Evolutionary conservation across 30 jellyfish, hydroid and myxozoan species (phyloP).

Genomic region (Pelagia noctiluca): DNA sequence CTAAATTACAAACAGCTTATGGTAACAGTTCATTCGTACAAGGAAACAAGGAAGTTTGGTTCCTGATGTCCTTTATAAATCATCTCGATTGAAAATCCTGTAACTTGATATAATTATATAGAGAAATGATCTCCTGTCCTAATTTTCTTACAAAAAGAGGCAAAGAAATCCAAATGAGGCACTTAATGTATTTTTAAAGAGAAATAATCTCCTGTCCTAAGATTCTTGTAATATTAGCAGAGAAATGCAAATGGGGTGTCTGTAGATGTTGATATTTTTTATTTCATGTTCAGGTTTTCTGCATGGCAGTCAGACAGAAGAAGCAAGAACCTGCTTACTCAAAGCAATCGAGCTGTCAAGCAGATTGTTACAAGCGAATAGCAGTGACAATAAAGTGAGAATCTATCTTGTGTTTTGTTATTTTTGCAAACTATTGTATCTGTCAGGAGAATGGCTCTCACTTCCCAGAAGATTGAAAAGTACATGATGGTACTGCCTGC

Average conservation of each 20-base stretch:
- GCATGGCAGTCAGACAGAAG: not conserved
- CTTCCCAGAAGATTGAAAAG: not conserved
- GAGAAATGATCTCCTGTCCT: too few species aligned
- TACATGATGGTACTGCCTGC: not conserved
- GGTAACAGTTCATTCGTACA: too few species aligned
- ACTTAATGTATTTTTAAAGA: not conserved
- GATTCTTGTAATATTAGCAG: not conserved
- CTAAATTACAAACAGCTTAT: too few species aligned
- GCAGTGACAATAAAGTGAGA: not conserved
- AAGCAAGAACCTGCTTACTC: conserved; percentile 60
- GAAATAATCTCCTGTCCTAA: not conserved
- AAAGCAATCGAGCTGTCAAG: conserved; percentile 54
- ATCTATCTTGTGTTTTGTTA: not conserved
- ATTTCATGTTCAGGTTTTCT: conserved; percentile 16
- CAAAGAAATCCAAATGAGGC: not conserved
- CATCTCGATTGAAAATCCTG: too few species aligned
- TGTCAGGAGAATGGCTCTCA: not conserved
- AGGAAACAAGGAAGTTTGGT: too few species aligned
- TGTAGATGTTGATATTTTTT: not conserved
- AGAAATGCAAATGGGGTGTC: not conserved
- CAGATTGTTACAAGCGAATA: not conserved
- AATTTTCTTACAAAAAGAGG: too few species aligned
- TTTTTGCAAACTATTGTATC: too few species aligned
- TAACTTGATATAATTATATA: too few species aligned
- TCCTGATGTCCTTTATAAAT: too few species aligned